phyloP scores from a whole-genome alignment of 2,888 invertebrate genomes.

The Drosophila fulvimacula region DNA sequence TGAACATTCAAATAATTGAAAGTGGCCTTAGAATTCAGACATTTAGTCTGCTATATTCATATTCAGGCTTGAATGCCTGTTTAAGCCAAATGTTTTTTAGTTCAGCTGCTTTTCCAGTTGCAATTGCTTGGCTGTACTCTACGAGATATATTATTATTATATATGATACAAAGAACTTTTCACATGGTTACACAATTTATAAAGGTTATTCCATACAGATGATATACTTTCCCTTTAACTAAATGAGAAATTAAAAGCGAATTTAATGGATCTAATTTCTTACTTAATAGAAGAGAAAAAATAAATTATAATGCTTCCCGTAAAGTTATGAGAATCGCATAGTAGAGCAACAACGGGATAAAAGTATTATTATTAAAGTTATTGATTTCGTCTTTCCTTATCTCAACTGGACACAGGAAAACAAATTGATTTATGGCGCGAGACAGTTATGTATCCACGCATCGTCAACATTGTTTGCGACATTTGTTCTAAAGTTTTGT shows the following conservation, averaged over 20 bases:
- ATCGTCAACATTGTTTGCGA: slow-evolving; percentile 25
- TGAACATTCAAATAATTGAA: slow-evolving; percentile 9
- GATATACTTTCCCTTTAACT: too few species aligned
- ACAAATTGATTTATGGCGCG: slow-evolving; percentile 5
- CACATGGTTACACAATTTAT: slow-evolving; percentile 56
- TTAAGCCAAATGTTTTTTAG: slow-evolving; percentile 39
- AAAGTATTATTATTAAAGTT: not conserved
- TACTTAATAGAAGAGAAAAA: too few species aligned
- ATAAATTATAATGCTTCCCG: not conserved
- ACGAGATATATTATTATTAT: not conserved
- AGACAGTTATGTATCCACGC: not conserved
- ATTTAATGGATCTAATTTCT: too few species aligned
- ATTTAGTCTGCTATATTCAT: slow-evolving; percentile 26
- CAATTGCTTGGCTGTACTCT: slow-evolving; percentile 25
- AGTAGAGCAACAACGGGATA: not conserved
- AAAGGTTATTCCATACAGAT: too few species aligned
- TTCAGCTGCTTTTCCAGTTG: slow-evolving; percentile 48
- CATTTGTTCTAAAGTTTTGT: slow-evolving; percentile 19
- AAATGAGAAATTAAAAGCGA: too few species aligned
- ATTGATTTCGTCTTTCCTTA: not conserved
- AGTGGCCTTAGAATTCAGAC: slow-evolving; percentile 27
- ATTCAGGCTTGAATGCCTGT: slow-evolving; percentile 31
- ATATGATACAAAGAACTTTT: slow-evolving; percentile 12
- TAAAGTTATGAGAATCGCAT: not conserved
- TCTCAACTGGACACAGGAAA: not conserved